Evolutionary conservation across 1,140 invertebrate genomes (phyloP).

Genomic region (Drosophila leontia): DNA sequence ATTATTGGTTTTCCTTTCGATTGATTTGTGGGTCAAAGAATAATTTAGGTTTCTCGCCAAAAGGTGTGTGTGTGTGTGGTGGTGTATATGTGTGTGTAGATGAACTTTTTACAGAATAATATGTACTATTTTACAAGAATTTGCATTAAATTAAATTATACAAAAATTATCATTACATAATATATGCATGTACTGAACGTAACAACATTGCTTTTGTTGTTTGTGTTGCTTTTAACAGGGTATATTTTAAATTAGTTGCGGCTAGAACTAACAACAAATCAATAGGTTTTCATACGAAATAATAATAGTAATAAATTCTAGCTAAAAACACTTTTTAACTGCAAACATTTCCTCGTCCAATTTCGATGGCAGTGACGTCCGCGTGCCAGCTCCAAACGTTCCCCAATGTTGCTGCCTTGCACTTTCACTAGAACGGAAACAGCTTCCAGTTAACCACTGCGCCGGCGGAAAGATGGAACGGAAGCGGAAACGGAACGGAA

Average conservation of each 20-base stretch:
- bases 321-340: conserved; percentile 79
- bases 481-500: conserved; percentile 16
- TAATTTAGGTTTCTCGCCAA: conserved; percentile 55
- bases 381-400: conserved; percentile 71
- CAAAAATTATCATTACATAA: conserved; percentile 59
- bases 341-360: conserved; percentile 69
- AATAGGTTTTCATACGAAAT: conserved; percentile 67
- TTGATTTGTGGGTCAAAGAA: conserved; percentile 43
- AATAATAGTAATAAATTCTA: conserved; percentile 82
- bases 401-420: conserved; percentile 35
- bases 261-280: conserved; percentile 80
- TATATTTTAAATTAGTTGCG: conserved; percentile 68
- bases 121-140: conserved; percentile 60
- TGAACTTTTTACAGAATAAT: conserved; percentile 68
- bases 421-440: conserved; percentile 80
- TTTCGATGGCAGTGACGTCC: conserved; percentile 69
- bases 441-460: conserved; percentile 84
- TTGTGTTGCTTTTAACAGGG: conserved; percentile 53
- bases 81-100: conserved; percentile 45
- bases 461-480: conserved; percentile 28
- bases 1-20: conserved; percentile 61
- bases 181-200: conserved; percentile 57
- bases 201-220: conserved; percentile 37
- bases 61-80: conserved; percentile 12
- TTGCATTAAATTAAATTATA: conserved; percentile 67